Conservation (phyloP, 37 sponge, comb jelly and placozoan genomes). For the Petrosia ficiformis region DNA sequence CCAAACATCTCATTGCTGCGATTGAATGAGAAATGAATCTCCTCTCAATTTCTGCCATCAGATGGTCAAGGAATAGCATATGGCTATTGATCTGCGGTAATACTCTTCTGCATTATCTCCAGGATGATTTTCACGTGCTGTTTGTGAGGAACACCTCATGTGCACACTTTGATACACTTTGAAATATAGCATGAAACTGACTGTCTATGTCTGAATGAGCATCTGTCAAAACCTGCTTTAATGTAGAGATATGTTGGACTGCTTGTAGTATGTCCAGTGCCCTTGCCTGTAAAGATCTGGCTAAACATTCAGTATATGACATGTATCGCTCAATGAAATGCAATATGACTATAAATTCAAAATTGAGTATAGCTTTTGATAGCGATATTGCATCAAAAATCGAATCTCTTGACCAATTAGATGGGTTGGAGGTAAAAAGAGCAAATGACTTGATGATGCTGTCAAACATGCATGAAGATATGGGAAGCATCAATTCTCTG, state of each 20-base stretch:
- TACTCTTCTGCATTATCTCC: slow-evolving; percentile 57
- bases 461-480: slow-evolving; percentile 23
- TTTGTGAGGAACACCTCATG: slow-evolving; percentile 35
- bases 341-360: slow-evolving; percentile 29
- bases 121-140: slow-evolving; percentile 37
- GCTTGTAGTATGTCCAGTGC: slow-evolving; percentile 42
- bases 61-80: slow-evolving; percentile 50
- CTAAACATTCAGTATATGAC: slow-evolving; percentile 23
- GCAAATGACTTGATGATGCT: slow-evolving; percentile 16
- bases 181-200: slow-evolving; percentile 18
- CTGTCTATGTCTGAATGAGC: slow-evolving; percentile 22
- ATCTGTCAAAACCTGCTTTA: slow-evolving; percentile 16
- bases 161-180: slow-evolving; percentile 18
- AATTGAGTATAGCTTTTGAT: slow-evolving; percentile 12
- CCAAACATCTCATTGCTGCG: slow-evolving; percentile 28
- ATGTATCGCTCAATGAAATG: slow-evolving; percentile 18
- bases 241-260: slow-evolving; percentile 23
- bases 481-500: slow-evolving; percentile 37
- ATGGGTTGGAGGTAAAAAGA: background rate
- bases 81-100: slow-evolving; percentile 42
- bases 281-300: slow-evolving; percentile 27
- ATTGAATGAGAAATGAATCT: slow-evolving; percentile 27
- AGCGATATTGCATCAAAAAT: slow-evolving; percentile 17
- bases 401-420: slow-evolving; percentile 26
- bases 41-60: slow-evolving; percentile 25